These are phyloP conservation scores for Andricus curvator DNA, from an alignment of 2,888 invertebrate genomes.

Conservation along the genomic window DNA sequence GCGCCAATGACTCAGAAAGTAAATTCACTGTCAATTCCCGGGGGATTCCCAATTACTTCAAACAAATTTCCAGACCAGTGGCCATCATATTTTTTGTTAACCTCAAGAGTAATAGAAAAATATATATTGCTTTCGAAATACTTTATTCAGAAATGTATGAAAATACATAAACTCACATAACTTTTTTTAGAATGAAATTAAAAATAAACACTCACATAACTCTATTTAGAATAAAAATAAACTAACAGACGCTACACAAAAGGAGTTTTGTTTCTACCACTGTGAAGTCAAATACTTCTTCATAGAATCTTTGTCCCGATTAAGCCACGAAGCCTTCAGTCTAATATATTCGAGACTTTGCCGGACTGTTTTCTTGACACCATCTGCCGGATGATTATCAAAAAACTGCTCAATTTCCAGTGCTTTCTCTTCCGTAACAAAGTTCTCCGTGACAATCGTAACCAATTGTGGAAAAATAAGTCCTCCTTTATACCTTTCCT, in stretches of 20 bases:
- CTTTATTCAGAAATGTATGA: neutral
- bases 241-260: neutral
- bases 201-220: neutral
- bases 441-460: conserved; percentile 92
- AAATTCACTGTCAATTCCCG: too few species aligned
- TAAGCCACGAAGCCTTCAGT: conserved; percentile 92
- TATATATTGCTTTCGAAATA: neutral
- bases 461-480: conserved; percentile 91
- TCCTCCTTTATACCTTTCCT: conserved; percentile 91
- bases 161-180: neutral
- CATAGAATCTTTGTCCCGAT: conserved; percentile 87
- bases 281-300: conserved; percentile 70
- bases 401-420: conserved; percentile 91
- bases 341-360: conserved; percentile 95
- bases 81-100: too few species aligned
- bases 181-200: neutral
- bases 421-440: conserved; percentile 89
- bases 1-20: too few species aligned
- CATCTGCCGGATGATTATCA: conserved; percentile 85
- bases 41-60: too few species aligned
- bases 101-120: neutral
- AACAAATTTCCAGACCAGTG: too few species aligned
- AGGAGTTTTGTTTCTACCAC: neutral
- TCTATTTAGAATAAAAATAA: too few species aligned
- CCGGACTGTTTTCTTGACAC: conserved; percentile 92